These are phyloP conservation scores for Pitangus sulphuratus DNA, from an alignment of 2,797 vertebrate genomes.

Conservation along the genomic window DNA sequence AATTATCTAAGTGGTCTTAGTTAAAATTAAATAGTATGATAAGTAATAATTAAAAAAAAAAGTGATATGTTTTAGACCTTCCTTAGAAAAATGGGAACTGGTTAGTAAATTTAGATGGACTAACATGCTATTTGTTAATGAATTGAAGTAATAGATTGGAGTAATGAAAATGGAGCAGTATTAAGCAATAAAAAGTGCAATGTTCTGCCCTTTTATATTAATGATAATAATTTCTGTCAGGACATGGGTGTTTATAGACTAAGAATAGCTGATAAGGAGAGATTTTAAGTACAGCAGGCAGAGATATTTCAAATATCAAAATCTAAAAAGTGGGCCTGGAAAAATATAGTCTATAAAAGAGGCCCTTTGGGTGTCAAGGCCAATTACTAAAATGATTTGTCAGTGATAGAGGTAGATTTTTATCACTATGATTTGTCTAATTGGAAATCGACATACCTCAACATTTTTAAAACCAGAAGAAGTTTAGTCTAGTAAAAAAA, in stretches of 20 bases:
- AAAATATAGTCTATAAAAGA: neutral
- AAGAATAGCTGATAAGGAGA: neutral
- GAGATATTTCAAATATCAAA: neutral
- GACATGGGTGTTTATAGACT: neutral
- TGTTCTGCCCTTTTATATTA: neutral
- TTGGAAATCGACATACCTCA: neutral
- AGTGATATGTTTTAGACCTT: neutral
- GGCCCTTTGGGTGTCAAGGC: neutral
- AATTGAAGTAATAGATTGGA: neutral
- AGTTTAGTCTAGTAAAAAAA: neutral
- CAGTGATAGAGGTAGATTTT: neutral
- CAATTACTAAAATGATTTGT: neutral
- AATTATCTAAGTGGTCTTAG: neutral
- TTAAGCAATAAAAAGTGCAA: neutral
- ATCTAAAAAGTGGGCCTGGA: neutral
- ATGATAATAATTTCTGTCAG: neutral
- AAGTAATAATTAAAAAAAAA: neutral
- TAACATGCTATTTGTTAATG: neutral
- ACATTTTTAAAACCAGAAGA: neutral
- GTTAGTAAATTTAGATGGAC: neutral
- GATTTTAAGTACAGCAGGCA: neutral
- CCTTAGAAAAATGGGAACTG: neutral
- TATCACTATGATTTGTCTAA: neutral
- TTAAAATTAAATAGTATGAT: neutral
- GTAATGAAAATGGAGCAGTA: neutral